Percentiles rank a stretch among this genome's conserved stretches.
Conservation (phyloP, 2,113 vertebrate species). For the Acanthochromis polyacanthus region DNA sequence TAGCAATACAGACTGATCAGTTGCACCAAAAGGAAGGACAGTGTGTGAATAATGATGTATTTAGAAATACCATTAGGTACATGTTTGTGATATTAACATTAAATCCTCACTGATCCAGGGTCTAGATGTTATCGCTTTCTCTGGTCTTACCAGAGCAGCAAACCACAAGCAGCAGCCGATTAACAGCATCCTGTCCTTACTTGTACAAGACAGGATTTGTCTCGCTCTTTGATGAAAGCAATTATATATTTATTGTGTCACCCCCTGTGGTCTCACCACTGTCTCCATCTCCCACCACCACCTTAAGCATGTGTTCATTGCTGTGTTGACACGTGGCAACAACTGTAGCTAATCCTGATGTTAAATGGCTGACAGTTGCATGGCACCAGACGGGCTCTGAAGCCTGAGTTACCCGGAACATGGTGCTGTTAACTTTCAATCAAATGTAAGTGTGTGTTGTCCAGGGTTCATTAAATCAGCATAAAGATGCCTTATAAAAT, state of each 20-base stretch:
- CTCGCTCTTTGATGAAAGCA: constrained; percentile 12
- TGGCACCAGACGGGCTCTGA: constrained; percentile 34
- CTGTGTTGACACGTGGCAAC: constrained; percentile 75
- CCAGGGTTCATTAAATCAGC: background rate
- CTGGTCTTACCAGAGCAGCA: background rate
- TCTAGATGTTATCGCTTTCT: constrained; percentile 6
- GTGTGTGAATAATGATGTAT: background rate
- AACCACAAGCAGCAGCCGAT: background rate
- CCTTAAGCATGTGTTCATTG: constrained; percentile 78
- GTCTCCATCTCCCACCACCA: constrained; percentile 15
- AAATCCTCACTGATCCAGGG: constrained; percentile 1
- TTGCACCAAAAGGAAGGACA: background rate
- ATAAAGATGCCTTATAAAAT: background rate
- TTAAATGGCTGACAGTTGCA: constrained; percentile 76
- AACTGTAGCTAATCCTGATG: constrained; percentile 78
- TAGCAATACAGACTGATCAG: background rate
- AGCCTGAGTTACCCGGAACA: constrained; percentile 6
- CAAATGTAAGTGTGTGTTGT: background rate
- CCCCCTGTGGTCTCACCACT: constrained; percentile 2
- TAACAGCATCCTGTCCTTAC: background rate
- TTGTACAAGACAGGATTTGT: background rate
- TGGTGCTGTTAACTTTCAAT: background rate
- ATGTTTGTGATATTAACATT: constrained; percentile 12
- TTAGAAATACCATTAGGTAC: constrained; percentile 34
- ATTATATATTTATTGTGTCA: constrained; percentile 32